Base-by-base conservation (phyloP, 2,797 vertebrate genomes). In the Acanthiza pusilla region DNA sequence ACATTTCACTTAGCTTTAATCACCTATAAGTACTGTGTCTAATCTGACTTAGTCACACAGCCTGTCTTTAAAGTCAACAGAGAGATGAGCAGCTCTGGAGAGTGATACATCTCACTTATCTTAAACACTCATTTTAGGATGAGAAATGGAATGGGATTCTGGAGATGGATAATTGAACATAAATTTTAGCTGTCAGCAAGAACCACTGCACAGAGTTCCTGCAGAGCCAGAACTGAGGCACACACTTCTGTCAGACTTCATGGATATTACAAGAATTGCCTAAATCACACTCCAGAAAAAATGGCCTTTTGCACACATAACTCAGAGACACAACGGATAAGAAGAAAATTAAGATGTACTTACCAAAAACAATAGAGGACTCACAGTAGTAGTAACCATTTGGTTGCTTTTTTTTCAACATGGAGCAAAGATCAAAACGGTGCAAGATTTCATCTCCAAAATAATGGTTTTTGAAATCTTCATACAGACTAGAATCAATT, bases 401-500 rank as follows among this genome's bases (percentile, higher is more conserved):
- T 7, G 97, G 97, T 54, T 98, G 98, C 95, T 99, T 99, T 97
- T 98, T 99, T 97, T 99, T 99, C 97, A 99, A 76, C 99, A 99
- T 99, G 88, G 99, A 99, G 96, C 99, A 99, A 94, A 99, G 98
- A 97, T 99, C 99, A 70, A 99, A 94, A 47, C 98, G 97, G 55
- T 97, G 98, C 47, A 99, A 97, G 2, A 91, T 86, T 97, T 99
- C 99, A 91, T 98, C 98, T 97, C 99, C 99, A 97, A 99, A 99
- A 93, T 96, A 98, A 93, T 97, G 96, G 77, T 74, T 91, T 92
- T 98, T 95, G 93, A 98, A 99, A 85, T 97, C 96, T 51, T 98
- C 98, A 96, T 99, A 99, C 25, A 99, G 96, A 26, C 89, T 96
- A 5, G 98, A 97, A 48, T 99, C 98, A 97, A 99, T 98, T 95